phyloP scores from a whole-genome alignment of 2,888 invertebrate species.

The Phengaris arion region DNA sequence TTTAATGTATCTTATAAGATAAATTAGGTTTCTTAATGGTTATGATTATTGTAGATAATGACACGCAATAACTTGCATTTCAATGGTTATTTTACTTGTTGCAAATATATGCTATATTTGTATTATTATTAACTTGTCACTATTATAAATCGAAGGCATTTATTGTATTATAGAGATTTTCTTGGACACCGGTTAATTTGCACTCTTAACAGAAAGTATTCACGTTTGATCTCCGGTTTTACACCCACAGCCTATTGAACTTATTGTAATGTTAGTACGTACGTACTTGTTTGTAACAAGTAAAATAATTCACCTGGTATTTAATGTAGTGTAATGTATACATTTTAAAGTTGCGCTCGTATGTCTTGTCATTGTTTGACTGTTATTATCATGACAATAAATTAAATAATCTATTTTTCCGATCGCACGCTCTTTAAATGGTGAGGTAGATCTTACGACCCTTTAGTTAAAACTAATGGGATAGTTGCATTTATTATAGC shows the following conservation, averaged over 20 bases:
- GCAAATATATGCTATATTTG: background rate
- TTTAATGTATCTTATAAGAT: slow-evolving; percentile 59
- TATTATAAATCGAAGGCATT: no score
- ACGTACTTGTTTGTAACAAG: background rate
- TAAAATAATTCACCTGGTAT: background rate
- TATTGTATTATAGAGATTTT: no score
- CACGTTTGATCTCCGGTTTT: no score
- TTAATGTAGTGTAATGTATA: background rate
- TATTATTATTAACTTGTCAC: no score
- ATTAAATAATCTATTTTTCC: slow-evolving; percentile 64
- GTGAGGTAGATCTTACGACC: slow-evolving; percentile 33
- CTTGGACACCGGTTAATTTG: no score
- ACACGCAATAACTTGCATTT: slow-evolving; percentile 32
- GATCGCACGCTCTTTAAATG: slow-evolving; percentile 39
- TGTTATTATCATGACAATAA: slow-evolving; percentile 70
- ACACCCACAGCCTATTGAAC: background rate
- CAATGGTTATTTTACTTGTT: slow-evolving; percentile 20
- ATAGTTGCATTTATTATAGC: slow-evolving; percentile 46
- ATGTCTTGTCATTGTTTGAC: slow-evolving; percentile 39
- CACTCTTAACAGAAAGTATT: background rate
- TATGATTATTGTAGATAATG: slow-evolving; percentile 31
- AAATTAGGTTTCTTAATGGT: slow-evolving; percentile 44
- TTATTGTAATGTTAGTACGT: background rate
- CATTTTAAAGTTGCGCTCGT: slow-evolving; percentile 10
- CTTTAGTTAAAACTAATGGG: slow-evolving; percentile 33